Evolutionary conservation across 2,797 vertebrate species (phyloP).

Genomic region (Pangasius krempfi): DNA sequence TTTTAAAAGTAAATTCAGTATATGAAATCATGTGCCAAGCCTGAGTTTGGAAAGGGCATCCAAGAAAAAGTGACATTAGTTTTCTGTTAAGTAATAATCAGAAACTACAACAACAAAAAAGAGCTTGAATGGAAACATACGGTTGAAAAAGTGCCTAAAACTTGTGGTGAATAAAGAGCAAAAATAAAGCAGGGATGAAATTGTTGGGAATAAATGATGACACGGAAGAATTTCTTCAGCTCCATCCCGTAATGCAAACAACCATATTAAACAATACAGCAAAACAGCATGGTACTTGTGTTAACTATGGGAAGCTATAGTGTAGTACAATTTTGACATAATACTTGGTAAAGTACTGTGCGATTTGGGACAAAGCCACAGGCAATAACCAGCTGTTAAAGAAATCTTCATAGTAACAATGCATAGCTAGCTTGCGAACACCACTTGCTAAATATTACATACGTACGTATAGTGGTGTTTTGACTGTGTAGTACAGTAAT

Average conservation of each 20-base stretch:
- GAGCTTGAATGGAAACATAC: background rate
- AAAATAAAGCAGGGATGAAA: background rate
- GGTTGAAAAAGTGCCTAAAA: background rate
- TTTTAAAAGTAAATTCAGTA: background rate
- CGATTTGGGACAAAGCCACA: background rate
- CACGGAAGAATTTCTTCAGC: background rate
- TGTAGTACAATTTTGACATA: background rate
- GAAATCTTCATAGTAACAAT: background rate
- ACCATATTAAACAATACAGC: background rate
- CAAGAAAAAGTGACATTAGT: constrained; percentile 10
- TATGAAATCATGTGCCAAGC: background rate
- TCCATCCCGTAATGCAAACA: background rate
- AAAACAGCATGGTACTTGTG: background rate
- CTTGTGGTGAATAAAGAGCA: background rate
- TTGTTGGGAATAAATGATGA: background rate
- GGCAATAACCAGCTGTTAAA: background rate
- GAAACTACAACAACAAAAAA: background rate
- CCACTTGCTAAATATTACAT: background rate
- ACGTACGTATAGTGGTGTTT: no score
- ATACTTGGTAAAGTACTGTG: background rate
- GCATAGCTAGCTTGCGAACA: background rate
- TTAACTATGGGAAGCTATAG: background rate
- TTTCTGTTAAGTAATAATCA: constrained; percentile 8
- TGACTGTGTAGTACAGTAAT: background rate
- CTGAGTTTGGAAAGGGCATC: constrained; percentile 5